Evolutionary conservation across 2,797 vertebrate genomes (phyloP).

Genomic region (Hydrophis major): DNA sequence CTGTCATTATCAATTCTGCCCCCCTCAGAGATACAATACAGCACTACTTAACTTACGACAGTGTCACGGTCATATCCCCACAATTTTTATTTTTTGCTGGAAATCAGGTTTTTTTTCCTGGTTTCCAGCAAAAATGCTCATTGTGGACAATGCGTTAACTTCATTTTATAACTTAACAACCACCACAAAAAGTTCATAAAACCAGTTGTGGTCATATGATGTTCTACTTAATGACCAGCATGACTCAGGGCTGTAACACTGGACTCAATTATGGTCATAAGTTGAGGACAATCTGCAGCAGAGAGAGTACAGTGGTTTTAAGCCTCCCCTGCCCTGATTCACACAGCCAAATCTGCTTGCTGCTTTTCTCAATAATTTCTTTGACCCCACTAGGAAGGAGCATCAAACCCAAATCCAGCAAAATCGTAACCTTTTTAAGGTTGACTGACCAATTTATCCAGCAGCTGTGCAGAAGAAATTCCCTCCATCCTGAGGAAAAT

Average conservation of each 20-base stretch:
- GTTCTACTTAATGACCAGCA: background rate
- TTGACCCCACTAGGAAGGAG: background rate
- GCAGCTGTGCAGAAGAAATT: background rate
- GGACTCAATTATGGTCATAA: background rate
- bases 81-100: background rate
- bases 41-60: background rate
- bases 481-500: background rate
- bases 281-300: background rate
- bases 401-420: background rate
- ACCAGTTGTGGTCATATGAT: background rate
- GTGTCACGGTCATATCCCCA: background rate
- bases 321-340: background rate
- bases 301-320: background rate
- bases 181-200: background rate
- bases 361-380: background rate
- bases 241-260: too few relatives aligned
- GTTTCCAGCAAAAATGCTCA: too few relatives aligned
- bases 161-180: background rate
- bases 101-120: background rate
- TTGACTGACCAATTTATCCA: background rate
- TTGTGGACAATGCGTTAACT: background rate
- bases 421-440: background rate
- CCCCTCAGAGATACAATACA: background rate
- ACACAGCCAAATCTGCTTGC: background rate
- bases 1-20: background rate